phyloP scores from a whole-genome alignment of 2,888 invertebrate species.

The Axea sp. region DNA sequence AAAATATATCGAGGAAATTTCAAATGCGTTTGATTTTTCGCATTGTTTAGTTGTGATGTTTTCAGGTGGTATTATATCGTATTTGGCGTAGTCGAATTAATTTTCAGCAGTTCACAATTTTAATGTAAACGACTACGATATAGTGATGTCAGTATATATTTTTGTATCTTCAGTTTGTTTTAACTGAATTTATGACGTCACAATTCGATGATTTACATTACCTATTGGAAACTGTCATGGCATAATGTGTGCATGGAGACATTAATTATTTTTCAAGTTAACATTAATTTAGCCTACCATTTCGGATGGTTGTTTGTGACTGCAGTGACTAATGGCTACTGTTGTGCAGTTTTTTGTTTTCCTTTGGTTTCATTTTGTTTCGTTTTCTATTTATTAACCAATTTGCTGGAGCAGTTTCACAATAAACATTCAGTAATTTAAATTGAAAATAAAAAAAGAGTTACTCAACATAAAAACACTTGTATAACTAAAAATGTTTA shows the following conservation, averaged over 20 bases:
- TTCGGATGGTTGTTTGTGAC: conserved; percentile 49
- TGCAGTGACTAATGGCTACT: conserved; percentile 56
- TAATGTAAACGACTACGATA: conserved; percentile 15
- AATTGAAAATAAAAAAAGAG: neutral
- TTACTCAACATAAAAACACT: too few species aligned
- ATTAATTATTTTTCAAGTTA: conserved; percentile 37
- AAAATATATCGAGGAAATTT: too few species aligned
- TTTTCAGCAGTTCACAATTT: conserved; percentile 4
- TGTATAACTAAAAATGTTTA: too few species aligned
- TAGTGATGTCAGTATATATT: too few species aligned
- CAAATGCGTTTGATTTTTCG: conserved; percentile 19
- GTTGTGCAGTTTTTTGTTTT: conserved; percentile 39
- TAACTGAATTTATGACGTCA: too few species aligned
- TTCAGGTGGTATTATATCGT: conserved; percentile 33
- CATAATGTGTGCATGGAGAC: conserved; percentile 38
- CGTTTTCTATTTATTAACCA: conserved; percentile 36
- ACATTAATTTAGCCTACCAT: conserved; percentile 41
- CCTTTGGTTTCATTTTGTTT: conserved; percentile 8
- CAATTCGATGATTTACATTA: conserved; percentile 13
- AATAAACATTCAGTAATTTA: conserved; percentile 19
- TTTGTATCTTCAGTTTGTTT: too few species aligned
- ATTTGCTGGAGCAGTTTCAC: conserved; percentile 3
- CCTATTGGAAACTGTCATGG: neutral
- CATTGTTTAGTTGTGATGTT: conserved; percentile 25
- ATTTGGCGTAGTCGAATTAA: conserved; percentile 15